Percentiles rank a stretch among this genome's conserved stretches.
Conservation (phyloP, 2,113 vertebrate genomes). For the Notarius quadriscutis region DNA sequence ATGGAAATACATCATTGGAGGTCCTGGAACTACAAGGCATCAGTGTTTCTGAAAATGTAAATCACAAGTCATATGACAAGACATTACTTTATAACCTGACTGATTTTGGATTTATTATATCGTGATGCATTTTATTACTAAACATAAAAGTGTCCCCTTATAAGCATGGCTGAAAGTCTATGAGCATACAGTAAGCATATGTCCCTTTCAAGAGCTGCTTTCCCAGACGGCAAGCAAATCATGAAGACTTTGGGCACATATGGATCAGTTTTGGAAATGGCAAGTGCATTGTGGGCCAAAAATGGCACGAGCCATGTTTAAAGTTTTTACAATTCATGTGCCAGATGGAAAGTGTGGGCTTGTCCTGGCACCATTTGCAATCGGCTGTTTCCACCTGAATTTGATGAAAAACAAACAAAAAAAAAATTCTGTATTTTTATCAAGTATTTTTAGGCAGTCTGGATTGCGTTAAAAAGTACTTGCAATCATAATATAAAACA, state of each 20-base stretch:
- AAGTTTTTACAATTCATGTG: not conserved
- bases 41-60: not conserved
- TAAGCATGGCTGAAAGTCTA: not conserved
- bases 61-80: not conserved
- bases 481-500: not conserved
- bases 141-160: not conserved
- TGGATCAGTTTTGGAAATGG: not conserved
- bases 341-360: constrained; percentile 11
- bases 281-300: not conserved
- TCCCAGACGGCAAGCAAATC: not conserved
- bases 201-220: not conserved
- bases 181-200: not conserved
- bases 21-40: not conserved
- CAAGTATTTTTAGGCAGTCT: not conserved
- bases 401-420: not conserved
- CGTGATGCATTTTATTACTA: not conserved
- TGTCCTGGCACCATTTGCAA: not conserved
- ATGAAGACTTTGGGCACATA: constrained; percentile 8
- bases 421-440: not conserved
- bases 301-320: not conserved
- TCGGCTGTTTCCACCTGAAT: constrained; percentile 4
- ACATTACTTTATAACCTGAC: not conserved
- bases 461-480: not conserved
- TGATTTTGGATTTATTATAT: not conserved
- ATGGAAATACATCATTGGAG: not conserved